Conservation (phyloP, 2,888 invertebrate genomes). For the Drosophila formosana region DNA sequence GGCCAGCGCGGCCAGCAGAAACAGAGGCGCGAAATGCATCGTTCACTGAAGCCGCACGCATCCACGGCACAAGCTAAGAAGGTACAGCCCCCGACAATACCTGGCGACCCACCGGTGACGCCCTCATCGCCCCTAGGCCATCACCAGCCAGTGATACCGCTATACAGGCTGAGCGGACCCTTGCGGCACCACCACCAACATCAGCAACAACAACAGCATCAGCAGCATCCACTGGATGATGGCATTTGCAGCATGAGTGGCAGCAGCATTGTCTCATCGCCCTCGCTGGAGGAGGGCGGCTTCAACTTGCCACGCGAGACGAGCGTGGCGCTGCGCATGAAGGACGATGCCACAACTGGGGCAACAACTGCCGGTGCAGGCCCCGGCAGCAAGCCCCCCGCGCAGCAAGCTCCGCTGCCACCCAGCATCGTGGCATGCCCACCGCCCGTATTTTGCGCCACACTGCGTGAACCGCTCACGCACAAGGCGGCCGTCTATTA, state of each 20-base stretch:
- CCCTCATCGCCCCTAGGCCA: slow-evolving; percentile 55
- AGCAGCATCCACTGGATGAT: slow-evolving; percentile 76
- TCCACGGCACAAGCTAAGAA: slow-evolving; percentile 96
- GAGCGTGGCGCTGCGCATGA: slow-evolving; percentile 84
- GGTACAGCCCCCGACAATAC: slow-evolving; percentile 95
- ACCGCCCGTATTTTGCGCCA: slow-evolving; percentile 89
- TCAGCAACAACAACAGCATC: slow-evolving; percentile 72
- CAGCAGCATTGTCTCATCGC: slow-evolving; percentile 85
- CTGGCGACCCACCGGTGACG: slow-evolving; percentile 87
- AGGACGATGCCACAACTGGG: slow-evolving; percentile 80
- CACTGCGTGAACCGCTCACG: slow-evolving; percentile 88
- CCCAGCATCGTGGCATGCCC: slow-evolving; percentile 85
- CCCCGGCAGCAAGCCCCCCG: slow-evolving; percentile 82
- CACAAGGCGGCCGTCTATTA: slow-evolving; percentile 92
- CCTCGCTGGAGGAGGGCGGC: slow-evolving; percentile 85
- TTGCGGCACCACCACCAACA: slow-evolving; percentile 72
- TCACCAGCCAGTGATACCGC: slow-evolving; percentile 79
- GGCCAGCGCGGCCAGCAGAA: slow-evolving; percentile 81
- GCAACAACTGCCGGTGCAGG: slow-evolving; percentile 9
- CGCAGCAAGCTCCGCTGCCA: slow-evolving; percentile 85
- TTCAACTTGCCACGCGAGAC: slow-evolving; percentile 85
- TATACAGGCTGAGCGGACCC: slow-evolving; percentile 81
- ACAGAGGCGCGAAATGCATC: slow-evolving; percentile 90
- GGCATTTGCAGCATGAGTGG: slow-evolving; percentile 82
- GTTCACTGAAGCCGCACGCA: slow-evolving; percentile 92